Conservation (phyloP, 2,888 invertebrate genomes). For the Tachina fera region DNA sequence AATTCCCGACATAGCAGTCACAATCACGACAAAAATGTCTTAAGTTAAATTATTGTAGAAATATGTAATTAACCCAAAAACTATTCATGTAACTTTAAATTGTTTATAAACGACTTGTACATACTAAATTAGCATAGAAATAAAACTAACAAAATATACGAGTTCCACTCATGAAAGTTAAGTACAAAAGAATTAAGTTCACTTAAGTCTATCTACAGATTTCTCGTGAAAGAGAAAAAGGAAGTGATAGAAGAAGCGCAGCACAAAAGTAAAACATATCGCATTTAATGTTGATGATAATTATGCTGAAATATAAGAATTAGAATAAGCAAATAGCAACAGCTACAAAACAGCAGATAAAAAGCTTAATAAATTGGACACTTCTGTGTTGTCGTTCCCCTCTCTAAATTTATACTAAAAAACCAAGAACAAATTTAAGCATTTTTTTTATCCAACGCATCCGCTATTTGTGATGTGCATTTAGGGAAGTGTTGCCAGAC, state of each 20-base stretch:
- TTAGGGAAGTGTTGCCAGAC: conserved; percentile 1
- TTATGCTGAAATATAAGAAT: conserved; percentile 33
- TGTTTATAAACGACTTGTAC: conserved; percentile 20
- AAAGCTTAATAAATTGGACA: conserved; percentile 19
- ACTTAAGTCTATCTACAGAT: neutral
- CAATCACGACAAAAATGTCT: conserved; percentile 32
- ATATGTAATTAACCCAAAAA: conserved; percentile 36
- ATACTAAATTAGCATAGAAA: conserved; percentile 20
- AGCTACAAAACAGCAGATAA: conserved; percentile 33
- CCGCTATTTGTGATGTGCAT: conserved; percentile 50
- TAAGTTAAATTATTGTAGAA: conserved; percentile 49
- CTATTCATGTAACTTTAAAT: conserved; percentile 29
- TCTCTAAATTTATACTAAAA: neutral
- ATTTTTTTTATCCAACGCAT: conserved; percentile 47
- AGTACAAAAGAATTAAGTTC: neutral
- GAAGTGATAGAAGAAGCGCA: conserved; percentile 32
- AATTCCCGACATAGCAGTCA: conserved; percentile 29
- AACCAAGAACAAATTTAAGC: neutral
- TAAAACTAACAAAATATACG: neutral
- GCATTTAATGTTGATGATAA: conserved; percentile 30
- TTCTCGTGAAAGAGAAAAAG: conserved; percentile 12
- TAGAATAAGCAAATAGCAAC: neutral
- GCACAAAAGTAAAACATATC: neutral
- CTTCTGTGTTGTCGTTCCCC: neutral
- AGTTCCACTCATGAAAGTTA: neutral